Evolutionary conservation across 53 echinoderm and acorn worm species (phyloP).

Genomic region (Paracentrotus lividus): DNA sequence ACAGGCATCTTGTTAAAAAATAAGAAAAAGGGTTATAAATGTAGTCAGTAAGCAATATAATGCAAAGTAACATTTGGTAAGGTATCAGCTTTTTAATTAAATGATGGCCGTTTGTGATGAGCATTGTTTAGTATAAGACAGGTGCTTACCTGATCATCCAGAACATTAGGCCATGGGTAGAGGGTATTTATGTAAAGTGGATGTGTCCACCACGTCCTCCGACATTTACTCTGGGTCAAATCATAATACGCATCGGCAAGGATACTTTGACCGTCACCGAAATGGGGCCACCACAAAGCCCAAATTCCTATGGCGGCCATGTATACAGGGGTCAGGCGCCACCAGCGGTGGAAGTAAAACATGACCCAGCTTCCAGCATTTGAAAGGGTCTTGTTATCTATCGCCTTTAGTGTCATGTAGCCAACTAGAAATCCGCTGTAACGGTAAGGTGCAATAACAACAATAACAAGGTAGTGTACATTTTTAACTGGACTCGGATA

Average conservation of each 20-base stretch:
- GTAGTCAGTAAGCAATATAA: too few species aligned
- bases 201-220: conserved; percentile 79
- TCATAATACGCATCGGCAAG: background rate
- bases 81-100: too few species aligned
- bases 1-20: too few species aligned
- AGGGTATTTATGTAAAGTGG: conserved; percentile 82
- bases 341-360: conserved; percentile 86
- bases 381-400: background rate
- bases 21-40: too few species aligned
- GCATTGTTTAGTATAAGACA: too few species aligned
- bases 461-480: background rate
- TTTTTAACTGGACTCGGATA: too few species aligned
- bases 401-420: conserved; percentile 76
- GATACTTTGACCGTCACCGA: conserved; percentile 67
- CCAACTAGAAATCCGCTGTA: conserved; percentile 79
- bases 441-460: background rate
- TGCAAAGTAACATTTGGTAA: too few species aligned
- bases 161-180: conserved; percentile 68
- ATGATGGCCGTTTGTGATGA: too few species aligned
- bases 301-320: conserved; percentile 69
- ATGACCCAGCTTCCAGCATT: conserved; percentile 63
- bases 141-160: background rate
- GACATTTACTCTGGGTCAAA: conserved; percentile 20
- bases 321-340: conserved; percentile 83
- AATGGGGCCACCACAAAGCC: conserved; percentile 51